Evolutionary conservation across 53 echinoderm and acorn worm species (phyloP).

Genomic region (Echinometra lucunter): DNA sequence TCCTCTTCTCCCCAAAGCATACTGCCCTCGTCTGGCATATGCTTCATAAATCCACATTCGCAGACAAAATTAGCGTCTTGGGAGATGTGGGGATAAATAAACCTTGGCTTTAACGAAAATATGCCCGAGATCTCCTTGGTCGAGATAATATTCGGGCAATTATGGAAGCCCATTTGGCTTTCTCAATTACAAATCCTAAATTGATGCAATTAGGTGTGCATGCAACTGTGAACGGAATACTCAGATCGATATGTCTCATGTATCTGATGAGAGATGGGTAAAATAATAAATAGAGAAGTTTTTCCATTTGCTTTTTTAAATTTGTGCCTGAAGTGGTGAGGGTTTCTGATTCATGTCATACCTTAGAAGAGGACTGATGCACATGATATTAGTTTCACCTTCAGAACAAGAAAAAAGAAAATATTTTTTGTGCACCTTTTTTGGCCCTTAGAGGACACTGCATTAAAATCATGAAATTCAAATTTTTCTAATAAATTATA

Average conservation of each 20-base stretch:
- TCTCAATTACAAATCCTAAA: slow-evolving; percentile 52
- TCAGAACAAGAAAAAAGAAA: not conserved
- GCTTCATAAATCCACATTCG: not conserved
- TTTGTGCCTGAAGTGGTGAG: not conserved
- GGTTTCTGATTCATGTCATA: not conserved
- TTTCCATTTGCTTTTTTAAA: not conserved
- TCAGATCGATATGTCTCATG: slow-evolving; percentile 6
- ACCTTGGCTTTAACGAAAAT: slow-evolving; percentile 31
- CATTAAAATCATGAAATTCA: not conserved
- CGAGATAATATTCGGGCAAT: slow-evolving; percentile 45
- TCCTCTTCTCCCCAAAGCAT: not conserved
- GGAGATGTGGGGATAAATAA: slow-evolving; percentile 39
- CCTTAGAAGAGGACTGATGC: not conserved
- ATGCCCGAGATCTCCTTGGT: slow-evolving; percentile 19
- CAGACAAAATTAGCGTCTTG: slow-evolving; percentile 19
- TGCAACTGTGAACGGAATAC: slow-evolving; percentile 45
- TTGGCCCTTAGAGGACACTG: no score
- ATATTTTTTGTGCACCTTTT: not conserved
- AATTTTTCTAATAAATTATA: not conserved
- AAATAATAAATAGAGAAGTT: not conserved
- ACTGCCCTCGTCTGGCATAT: slow-evolving; percentile 1
- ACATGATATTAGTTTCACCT: not conserved
- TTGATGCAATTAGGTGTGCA: slow-evolving; percentile 54
- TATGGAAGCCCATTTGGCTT: slow-evolving; percentile 57
- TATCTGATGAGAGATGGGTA: not conserved